Evolutionary conservation across 1,140 invertebrate species (phyloP).

Genomic region (Microplitis demolitor): DNA sequence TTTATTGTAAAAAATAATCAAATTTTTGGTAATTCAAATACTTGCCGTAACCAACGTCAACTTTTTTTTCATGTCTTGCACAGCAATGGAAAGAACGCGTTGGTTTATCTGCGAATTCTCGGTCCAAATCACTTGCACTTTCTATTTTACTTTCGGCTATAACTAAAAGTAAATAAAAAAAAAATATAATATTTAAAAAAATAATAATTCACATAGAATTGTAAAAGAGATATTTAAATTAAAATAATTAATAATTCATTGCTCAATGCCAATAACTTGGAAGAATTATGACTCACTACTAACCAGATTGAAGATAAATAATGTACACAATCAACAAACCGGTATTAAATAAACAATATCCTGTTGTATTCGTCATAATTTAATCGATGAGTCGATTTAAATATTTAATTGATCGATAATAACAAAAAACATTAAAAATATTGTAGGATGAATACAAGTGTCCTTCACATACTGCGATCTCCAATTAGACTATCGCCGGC

Average conservation of each 20-base stretch:
- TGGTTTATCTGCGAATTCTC: constrained; percentile 16
- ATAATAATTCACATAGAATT: background rate
- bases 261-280: background rate
- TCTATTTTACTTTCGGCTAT: constrained; percentile 1
- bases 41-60: constrained; percentile 22
- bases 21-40: background rate
- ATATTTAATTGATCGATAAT: no score
- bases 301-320: constrained; percentile 10
- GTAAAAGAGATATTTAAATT: background rate
- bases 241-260: background rate
- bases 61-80: constrained; percentile 24
- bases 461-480: background rate
- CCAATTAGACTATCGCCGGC: background rate
- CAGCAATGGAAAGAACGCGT: constrained; percentile 15
- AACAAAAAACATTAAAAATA: no score
- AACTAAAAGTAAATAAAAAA: background rate
- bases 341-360: constrained; percentile 7
- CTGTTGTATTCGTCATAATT: background rate
- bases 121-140: background rate
- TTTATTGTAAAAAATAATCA: no score
- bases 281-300: constrained; percentile 1
- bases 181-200: background rate
- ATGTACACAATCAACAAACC: background rate
- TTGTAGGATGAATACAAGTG: background rate
- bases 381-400: background rate